Percentiles rank a stretch among this genome's conserved stretches.
Evolutionary conservation across 2,888 invertebrate genomes (phyloP).

Genomic region (Dicyrtoma fusca): DNA sequence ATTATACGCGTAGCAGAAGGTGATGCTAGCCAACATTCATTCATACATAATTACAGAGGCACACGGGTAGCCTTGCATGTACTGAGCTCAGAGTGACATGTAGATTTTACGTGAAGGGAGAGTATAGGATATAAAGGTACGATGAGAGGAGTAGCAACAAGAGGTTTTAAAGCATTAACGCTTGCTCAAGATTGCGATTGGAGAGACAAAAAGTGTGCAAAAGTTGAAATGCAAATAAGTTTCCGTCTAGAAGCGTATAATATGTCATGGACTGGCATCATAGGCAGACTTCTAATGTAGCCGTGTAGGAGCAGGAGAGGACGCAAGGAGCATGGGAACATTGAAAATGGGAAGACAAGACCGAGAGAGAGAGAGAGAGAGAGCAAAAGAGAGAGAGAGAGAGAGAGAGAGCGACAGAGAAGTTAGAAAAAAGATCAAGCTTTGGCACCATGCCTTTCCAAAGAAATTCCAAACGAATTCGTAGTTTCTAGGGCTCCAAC

Average conservation of each 20-base stretch:
- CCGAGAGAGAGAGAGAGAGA: constrained; percentile 6
- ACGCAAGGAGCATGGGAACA: too few relatives aligned
- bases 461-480: constrained; percentile 53
- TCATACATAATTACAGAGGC: too few relatives aligned
- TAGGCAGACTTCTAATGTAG: constrained; percentile 3
- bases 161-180: constrained; percentile 19
- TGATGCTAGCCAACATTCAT: too few relatives aligned
- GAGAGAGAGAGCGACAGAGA: constrained; percentile 18
- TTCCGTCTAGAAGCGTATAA: constrained; percentile 15
- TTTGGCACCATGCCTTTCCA: constrained; percentile 53
- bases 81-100: too few relatives aligned
- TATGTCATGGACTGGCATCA: constrained; percentile 7
- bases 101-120: too few relatives aligned
- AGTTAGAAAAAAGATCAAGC: constrained; percentile 32
- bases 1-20: too few relatives aligned
- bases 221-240: constrained; percentile 38
- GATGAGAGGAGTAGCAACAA: neutral
- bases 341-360: neutral
- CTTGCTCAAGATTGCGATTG: neutral
- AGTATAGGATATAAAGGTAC: neutral
- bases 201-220: constrained; percentile 31
- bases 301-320: neutral
- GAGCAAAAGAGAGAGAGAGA: constrained; percentile 11
- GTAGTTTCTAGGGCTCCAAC: constrained; percentile 47
- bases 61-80: too few relatives aligned